Evolutionary conservation across 2,888 invertebrate species (phyloP).

Genomic region (Graphium colonna): DNA sequence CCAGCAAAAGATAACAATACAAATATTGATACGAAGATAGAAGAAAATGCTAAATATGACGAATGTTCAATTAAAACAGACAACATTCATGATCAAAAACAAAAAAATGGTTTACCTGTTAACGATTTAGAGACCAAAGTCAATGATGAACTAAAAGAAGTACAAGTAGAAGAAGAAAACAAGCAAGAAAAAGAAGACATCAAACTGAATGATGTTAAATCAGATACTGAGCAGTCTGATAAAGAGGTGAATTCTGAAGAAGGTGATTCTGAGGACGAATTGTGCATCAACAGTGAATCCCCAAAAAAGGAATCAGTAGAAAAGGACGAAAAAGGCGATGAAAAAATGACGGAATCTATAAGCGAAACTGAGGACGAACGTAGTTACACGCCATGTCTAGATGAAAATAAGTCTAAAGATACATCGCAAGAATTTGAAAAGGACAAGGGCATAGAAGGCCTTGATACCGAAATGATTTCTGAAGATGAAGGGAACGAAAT

Average conservation of each 20-base stretch:
- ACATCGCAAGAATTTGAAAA: constrained; percentile 56
- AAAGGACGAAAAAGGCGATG: constrained; percentile 30
- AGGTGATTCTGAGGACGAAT: constrained; percentile 27
- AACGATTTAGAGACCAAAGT: background rate
- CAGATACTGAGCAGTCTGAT: constrained; percentile 24
- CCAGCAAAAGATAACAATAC: background rate
- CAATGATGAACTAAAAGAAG: constrained; percentile 10
- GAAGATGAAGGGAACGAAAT: constrained; percentile 85
- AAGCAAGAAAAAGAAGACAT: constrained; percentile 7
- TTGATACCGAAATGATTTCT: constrained; percentile 88
- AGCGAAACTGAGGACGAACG: constrained; percentile 83
- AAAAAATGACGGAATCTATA: constrained; percentile 80
- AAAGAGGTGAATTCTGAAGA: constrained; percentile 20
- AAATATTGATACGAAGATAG: background rate
- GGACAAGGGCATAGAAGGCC: constrained; percentile 75
- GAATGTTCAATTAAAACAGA: background rate
- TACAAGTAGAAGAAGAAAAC: constrained; percentile 1
- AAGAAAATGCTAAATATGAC: constrained; percentile 1
- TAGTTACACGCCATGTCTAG: constrained; percentile 86
- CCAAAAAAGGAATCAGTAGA: constrained; percentile 48
- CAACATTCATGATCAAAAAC: background rate
- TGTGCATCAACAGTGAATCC: constrained; percentile 28
- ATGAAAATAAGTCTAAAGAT: constrained; percentile 80
- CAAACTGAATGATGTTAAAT: constrained; percentile 14
- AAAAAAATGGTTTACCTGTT: background rate